Percentiles rank a stretch among this genome's conserved stretches.
phyloP scores from a whole-genome alignment of 1,140 invertebrate genomes.

The Aphaenogaster ashmeadi region DNA sequence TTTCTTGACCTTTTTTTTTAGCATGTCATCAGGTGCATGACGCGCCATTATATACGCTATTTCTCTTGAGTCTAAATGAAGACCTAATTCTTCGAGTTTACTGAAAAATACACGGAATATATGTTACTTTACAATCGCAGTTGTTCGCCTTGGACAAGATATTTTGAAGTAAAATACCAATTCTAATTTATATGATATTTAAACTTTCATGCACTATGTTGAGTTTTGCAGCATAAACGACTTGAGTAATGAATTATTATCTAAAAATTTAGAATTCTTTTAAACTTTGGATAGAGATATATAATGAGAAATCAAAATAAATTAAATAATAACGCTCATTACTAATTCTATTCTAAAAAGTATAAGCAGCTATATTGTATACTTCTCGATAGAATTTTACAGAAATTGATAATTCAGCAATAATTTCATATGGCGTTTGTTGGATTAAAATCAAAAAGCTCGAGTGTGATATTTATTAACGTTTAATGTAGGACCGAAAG shows the following conservation, averaged over 20 bases:
- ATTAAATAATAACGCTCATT: not conserved
- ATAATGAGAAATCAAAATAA: not conserved
- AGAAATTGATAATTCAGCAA: not conserved
- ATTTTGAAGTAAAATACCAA: not conserved
- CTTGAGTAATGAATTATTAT: not conserved
- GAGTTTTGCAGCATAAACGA: no score
- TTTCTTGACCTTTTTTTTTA: not conserved
- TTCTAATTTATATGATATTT: slow-evolving; percentile 4
- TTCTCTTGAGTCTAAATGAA: slow-evolving; percentile 2
- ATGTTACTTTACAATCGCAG: not conserved
- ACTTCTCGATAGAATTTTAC: not conserved
- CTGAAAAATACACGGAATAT: not conserved
- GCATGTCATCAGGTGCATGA: not conserved
- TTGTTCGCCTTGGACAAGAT: not conserved
- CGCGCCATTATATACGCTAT: not conserved
- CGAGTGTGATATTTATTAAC: not conserved
- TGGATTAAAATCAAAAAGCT: not conserved
- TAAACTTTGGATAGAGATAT: not conserved
- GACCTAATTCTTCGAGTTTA: slow-evolving; percentile 7
- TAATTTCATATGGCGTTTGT: not conserved
- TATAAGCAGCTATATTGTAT: not conserved
- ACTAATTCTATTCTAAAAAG: not conserved
- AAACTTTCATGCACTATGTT: not conserved
- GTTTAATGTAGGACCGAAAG: not conserved
- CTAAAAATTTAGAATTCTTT: not conserved